Percentiles rank a stretch among this genome's conserved stretches.
These are phyloP conservation scores for Orius insidiosus DNA, from an alignment of 1,140 invertebrate genomes.

Conservation along the genomic window DNA sequence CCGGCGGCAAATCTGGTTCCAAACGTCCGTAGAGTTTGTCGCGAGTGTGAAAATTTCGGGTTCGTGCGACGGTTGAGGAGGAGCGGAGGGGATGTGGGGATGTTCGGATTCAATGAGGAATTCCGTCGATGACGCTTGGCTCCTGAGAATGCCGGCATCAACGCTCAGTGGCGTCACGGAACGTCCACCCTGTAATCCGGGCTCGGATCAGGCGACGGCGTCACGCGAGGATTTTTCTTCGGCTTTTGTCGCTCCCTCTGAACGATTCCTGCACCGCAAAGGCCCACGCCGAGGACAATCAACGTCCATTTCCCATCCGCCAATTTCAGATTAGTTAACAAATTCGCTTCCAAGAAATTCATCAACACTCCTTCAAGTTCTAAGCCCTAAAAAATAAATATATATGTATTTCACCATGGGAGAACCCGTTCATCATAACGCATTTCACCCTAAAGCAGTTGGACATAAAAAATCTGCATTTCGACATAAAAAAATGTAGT, in stretches of 20 bases:
- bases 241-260: constrained; percentile 4
- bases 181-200: not conserved
- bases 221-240: not conserved
- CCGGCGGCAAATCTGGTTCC: not conserved
- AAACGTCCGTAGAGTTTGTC: not conserved
- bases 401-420: too few relatives aligned
- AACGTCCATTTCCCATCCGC: constrained; percentile 15
- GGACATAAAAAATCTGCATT: too few relatives aligned
- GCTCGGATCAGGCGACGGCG: not conserved
- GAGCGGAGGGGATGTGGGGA: too few relatives aligned
- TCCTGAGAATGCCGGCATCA: too few relatives aligned
- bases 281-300: constrained; percentile 10
- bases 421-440: too few relatives aligned
- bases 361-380: constrained; percentile 15
- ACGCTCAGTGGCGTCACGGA: too few relatives aligned
- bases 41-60: constrained; percentile 1
- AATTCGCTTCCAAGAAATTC: constrained; percentile 12
- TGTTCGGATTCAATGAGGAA: too few relatives aligned
- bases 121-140: not conserved
- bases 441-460: too few relatives aligned
- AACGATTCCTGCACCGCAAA: constrained; percentile 1
- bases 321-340: constrained; percentile 12
- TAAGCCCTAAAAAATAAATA: constrained; percentile 14
- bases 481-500: too few relatives aligned
- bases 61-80: not conserved